Evolutionary conservation across 2,888 invertebrate species (phyloP), one percentile per base, ranked within the genome.

Genomic region (Villa cingulata): DNA sequence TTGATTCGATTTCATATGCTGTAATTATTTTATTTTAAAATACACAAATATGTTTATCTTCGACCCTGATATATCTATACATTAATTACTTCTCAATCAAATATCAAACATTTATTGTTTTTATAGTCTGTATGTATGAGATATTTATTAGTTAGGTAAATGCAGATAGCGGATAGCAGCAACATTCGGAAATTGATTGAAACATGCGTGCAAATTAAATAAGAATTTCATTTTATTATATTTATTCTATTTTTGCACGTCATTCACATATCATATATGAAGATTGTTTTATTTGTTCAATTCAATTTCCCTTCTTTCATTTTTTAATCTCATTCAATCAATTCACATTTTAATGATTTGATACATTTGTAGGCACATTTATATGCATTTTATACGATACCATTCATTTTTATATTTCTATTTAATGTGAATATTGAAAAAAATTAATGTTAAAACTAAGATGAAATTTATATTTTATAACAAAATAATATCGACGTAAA

Each of bases 121-220:
- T 37, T 37, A 37, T 16, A 37, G 7, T 37, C 9, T n/a, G 6
- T 37, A 37, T 37, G 34, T 2, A 34, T 41, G 14, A 27, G n/a
- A 27, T 29, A 23, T 9, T 20, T 37, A 16, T 41, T 45, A 16
- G 20, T 29, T 19, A 34, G 34, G 39, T 40, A 40, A 39, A 39
- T 36, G 36, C 40, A 46, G 41, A 40, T 40, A 34, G n/a, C n/a
- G n/a, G 4, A 40, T 40, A 39, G 20, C 45, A 46, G 32, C 29
- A 40, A 46, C 41, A 23, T 32, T 18, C 42, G 51, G 47, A 51
- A 51, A 51, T 51, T 46, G 51, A 51, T 49, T 51, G 51, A 51
- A 51, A 49, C 47, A 44, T 48, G 44, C 43, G 32, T 36, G 43
- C 43, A 17, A 32, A 39, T 36, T n/a, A 36, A 12, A 36, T 12